Base-by-base conservation (phyloP, 1,140 invertebrate genomes). In the Drosophila willistoni region DNA sequence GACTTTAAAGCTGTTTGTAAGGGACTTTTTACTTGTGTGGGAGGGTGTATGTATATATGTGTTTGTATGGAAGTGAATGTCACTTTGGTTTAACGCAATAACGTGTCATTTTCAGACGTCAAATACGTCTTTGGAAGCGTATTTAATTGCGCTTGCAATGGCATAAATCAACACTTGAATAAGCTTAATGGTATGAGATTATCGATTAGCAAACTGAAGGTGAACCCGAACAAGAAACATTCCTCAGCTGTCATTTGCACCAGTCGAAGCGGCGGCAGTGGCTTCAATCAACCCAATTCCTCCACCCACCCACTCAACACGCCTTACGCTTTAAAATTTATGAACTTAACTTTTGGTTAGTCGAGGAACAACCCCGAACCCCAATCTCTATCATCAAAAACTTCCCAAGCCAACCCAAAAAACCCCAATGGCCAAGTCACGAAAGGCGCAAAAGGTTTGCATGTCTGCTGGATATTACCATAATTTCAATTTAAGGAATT, bases 401-500 rank as follows among this genome's bases (percentile, higher is more conserved):
- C n/a, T 22, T 6, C 7, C 36, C 34, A 33, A 9, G 29, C 33
- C 44, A 12, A 25, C 19, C 12, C 12, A 12, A 39, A 7, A 7
- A 39, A 44, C 61, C 33, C 61, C 63, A 68, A 57, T 22, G 54
- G 42, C 78, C 72, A 73, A 83, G 60, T 72, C 84, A 87, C 80
- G 84, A 83, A 80, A 65, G 57, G 77, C 51, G 77, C 29, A 73
- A 78, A 89, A 73, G 77, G 80, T 64, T 89, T 83, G 84, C 84
- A 84, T 89, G 84, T 78, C 84, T 89, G 71, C 77, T 73, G 84
- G 84, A 89, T 78, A 89, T 89, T 89, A 89, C 84, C 84, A 89
- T 89, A 89, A 89, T 89, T 89, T 90, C 84, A 89, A 89, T 89
- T 89, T 89, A 89, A 89, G 77, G 89, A 84, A 89, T 84, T 89